A percentile compares a stretch with the other conserved stretches of the same genome.
phyloP scores from a whole-genome alignment of 2,113 vertebrate species.

The Panthera tigris region DNA sequence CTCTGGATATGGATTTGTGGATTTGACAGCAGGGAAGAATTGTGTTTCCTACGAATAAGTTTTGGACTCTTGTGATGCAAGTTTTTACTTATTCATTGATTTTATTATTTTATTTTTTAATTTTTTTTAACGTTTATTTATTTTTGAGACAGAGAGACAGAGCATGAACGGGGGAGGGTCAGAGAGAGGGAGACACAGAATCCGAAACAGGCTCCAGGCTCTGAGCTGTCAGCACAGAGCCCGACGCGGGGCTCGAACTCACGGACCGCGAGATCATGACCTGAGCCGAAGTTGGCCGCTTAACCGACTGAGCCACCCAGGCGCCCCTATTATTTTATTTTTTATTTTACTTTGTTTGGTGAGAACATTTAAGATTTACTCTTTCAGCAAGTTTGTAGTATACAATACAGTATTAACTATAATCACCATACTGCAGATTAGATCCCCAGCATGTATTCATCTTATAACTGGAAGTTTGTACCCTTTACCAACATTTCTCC shows the following conservation, averaged over 20 bases:
- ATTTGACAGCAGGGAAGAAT: neutral
- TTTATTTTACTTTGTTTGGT: neutral
- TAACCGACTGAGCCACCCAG: no score
- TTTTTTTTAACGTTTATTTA: no score
- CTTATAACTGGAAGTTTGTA: neutral
- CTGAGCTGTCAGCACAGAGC: no score
- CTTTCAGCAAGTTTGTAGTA: neutral
- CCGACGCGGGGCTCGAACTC: no score
- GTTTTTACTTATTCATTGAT: neutral
- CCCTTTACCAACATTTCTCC: neutral
- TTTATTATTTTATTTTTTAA: no score
- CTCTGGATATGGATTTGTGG: neutral
- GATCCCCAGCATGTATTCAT: neutral
- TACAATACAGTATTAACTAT: neutral
- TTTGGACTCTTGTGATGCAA: neutral
- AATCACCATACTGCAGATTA: neutral
- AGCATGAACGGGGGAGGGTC: no score
- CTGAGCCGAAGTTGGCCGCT: no score
- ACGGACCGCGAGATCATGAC: no score
- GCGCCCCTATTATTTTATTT: no score
- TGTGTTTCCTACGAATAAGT: neutral
- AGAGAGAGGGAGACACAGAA: no score
- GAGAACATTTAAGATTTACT: neutral
- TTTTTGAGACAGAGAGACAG: no score
- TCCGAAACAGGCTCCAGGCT: no score